phyloP scores from a whole-genome alignment of 2,797 vertebrate genomes.

The Pseudochirops corinnae region DNA sequence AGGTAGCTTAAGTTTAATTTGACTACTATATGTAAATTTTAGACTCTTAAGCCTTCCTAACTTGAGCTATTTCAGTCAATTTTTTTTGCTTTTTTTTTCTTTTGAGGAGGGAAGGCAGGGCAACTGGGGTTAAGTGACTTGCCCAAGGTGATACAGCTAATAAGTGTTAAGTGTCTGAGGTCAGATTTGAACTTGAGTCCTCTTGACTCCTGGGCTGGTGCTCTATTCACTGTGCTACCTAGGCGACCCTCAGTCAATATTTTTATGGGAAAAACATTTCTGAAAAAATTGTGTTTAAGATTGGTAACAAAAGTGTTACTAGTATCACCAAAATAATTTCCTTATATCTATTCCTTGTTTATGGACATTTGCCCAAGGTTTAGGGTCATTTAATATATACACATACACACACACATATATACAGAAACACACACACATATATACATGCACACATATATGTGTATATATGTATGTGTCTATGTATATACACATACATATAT shows the following conservation, averaged over 20 bases:
- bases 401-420: no score
- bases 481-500: no score
- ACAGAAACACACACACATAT: no score
- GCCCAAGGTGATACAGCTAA: no score
- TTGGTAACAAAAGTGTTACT: neutral
- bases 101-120: no score
- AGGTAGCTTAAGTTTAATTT: conserved; percentile 13
- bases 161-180: no score
- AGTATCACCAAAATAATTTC: neutral
- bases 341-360: neutral
- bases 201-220: no score
- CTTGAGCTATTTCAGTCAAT: neutral
- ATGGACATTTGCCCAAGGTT: conserved; percentile 32
- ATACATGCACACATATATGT: no score
- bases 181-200: no score
- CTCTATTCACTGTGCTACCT: no score
- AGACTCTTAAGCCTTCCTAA: neutral
- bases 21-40: neutral
- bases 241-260: neutral
- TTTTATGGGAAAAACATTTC: neutral
- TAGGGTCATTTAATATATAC: neutral
- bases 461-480: no score
- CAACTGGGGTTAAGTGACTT: no score
- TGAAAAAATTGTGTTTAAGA: neutral
- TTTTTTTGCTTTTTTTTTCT: neutral